These are phyloP conservation scores for Perizoma affinitatum DNA, from an alignment of 2,888 invertebrate genomes.

Conservation along the genomic window DNA sequence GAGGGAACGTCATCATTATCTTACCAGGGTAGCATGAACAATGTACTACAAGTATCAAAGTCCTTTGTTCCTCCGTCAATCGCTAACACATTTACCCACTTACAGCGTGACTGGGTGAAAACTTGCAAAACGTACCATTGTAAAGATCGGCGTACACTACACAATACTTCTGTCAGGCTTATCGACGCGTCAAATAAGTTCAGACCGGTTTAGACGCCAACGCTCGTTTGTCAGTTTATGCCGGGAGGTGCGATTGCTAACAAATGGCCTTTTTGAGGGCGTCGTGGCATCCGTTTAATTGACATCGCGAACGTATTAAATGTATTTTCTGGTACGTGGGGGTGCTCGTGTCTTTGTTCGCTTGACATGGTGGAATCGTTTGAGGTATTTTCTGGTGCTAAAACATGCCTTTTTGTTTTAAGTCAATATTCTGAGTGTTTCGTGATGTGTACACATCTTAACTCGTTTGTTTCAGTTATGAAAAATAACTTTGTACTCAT, in stretches of 20 bases:
- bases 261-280: conserved; percentile 71
- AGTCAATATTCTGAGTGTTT: conserved; percentile 6
- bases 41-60: conserved; percentile 32
- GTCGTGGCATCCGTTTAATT: conserved; percentile 32
- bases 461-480: neutral
- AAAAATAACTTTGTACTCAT: neutral
- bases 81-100: conserved; percentile 82
- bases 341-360: conserved; percentile 58
- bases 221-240: conserved; percentile 78
- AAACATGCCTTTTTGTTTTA: conserved; percentile 20
- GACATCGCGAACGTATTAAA: conserved; percentile 41
- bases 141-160: conserved; percentile 50
- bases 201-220: conserved; percentile 71
- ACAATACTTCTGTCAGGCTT: conserved; percentile 59
- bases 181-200: conserved; percentile 82
- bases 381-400: conserved; percentile 25
- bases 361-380: conserved; percentile 60
- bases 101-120: conserved; percentile 69
- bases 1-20: conserved; percentile 71
- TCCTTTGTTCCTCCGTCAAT: conserved; percentile 71
- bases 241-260: conserved; percentile 74
- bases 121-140: conserved; percentile 80
- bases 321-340: conserved; percentile 32
- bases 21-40: conserved; percentile 59
- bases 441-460: neutral